A percentile compares a stretch with the other conserved stretches of the same genome.
Evolutionary conservation across 2,888 invertebrate genomes (phyloP).

Genomic region (Octonoba sinensis): DNA sequence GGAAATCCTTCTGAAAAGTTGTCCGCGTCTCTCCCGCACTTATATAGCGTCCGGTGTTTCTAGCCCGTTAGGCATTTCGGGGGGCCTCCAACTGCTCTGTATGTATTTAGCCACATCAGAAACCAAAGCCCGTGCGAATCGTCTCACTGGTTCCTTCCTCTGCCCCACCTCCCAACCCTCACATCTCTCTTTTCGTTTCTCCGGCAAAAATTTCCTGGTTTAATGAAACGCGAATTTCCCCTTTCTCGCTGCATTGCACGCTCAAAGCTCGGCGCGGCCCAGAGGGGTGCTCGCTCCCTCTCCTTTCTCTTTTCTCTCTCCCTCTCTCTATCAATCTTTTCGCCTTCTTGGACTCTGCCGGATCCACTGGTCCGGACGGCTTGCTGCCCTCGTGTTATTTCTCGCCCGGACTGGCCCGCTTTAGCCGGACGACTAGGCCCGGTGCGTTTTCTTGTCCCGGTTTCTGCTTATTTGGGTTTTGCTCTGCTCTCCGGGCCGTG

Average conservation of each 20-base stretch:
- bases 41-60: slow-evolving; percentile 63
- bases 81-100: slow-evolving; percentile 53
- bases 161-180: slow-evolving; percentile 10
- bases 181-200: slow-evolving; percentile 26
- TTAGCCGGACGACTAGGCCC: slow-evolving; percentile 60
- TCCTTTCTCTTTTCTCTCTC: slow-evolving; percentile 8
- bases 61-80: slow-evolving; percentile 57
- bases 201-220: slow-evolving; percentile 65
- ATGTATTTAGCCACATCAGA: slow-evolving; percentile 65
- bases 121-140: slow-evolving; percentile 64
- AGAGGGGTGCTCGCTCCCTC: slow-evolving; percentile 36
- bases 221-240: slow-evolving; percentile 64
- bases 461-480: slow-evolving; percentile 64
- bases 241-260: slow-evolving; percentile 56
- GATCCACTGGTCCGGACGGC: slow-evolving; percentile 55
- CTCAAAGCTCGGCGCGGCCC: slow-evolving; percentile 52
- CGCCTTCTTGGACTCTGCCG: slow-evolving; percentile 62
- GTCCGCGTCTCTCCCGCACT: slow-evolving; percentile 51
- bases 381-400: slow-evolving; percentile 59
- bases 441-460: slow-evolving; percentile 52
- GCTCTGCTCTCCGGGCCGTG: slow-evolving; percentile 49
- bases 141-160: slow-evolving; percentile 56
- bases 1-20: slow-evolving; percentile 63
- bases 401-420: slow-evolving; percentile 62
- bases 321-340: slow-evolving; percentile 63